Evolutionary conservation across 2,113 vertebrate genomes (phyloP).

Genomic region (Campylorhamphus procurvoides): DNA sequence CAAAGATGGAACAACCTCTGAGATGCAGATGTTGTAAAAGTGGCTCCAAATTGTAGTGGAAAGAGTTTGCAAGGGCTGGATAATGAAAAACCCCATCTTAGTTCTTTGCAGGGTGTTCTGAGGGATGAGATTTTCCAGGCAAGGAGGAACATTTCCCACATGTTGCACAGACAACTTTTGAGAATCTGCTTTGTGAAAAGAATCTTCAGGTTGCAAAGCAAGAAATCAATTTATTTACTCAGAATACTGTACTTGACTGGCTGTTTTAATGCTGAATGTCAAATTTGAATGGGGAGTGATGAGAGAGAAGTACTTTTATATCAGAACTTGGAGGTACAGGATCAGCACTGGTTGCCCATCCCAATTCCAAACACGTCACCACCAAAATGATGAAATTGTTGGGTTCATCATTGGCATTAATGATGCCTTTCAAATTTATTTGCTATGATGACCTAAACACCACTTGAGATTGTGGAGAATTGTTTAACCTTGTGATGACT

Average conservation of each 20-base stretch:
- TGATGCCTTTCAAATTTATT: neutral
- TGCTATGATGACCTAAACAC: neutral
- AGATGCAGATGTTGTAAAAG: neutral
- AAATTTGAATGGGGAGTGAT: neutral
- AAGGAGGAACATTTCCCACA: neutral
- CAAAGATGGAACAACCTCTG: neutral
- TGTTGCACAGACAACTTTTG: fast-evolving
- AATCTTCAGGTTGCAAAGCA: neutral
- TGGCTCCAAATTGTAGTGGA: neutral
- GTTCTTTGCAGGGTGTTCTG: fast-evolving
- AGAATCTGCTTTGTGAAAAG: no score
- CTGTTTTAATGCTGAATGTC: neutral
- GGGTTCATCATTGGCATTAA: neutral
- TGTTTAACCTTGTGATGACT: neutral
- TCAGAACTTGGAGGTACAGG: neutral
- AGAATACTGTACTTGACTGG: neutral
- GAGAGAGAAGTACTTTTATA: neutral
- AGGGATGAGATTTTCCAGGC: neutral
- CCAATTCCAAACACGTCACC: neutral
- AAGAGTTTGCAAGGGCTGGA: neutral
- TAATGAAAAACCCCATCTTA: neutral
- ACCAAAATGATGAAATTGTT: neutral
- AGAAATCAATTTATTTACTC: neutral
- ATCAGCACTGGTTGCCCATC: neutral
- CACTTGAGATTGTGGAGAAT: neutral